Base-by-base conservation (phyloP, 2,888 invertebrate species). In the Artemia sinica region DNA sequence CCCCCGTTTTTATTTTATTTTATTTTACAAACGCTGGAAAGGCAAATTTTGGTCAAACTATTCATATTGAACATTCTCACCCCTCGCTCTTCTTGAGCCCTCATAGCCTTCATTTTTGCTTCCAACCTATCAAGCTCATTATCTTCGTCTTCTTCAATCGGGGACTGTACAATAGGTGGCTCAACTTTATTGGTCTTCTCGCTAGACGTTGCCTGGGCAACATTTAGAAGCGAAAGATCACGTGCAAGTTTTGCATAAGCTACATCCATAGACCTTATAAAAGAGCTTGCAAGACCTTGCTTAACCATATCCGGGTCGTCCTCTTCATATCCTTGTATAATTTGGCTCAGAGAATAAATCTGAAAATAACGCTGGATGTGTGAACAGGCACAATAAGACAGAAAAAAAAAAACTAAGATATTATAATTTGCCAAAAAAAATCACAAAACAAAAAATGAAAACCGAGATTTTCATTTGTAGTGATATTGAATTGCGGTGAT, bases 241-340 rank as follows among this genome's bases (percentile, higher is more conserved):
- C 86, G 79, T 8, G 87, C 86, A 71, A 88, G 79, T 75, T 75
- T 75, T 50, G 91, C 83, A 76, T 91, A 92, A 76, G 93, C 93
- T 9, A 91, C 87, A 77, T 93, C 93, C 91, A 93, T 91, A 76
- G 88, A 88, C 72, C 88, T 86, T 69, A 93, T 91, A 77, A 93
- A 93, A 0, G 92, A 86, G 72, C 85, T 85, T 70, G 84, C 83
- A 2, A 93, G 79, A 0, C 90, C 90, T 65, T 82, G 79, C 9
- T 72, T 70, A 0, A 89, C 89, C n/a, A 83, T 80, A 65, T 90
- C 89, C 0, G 86, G 82, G 77, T 93, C 92, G 75, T 91, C 89
- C 74, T 91, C 90, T 74, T 93, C 92, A 75, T 85, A 92, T 1
- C 74, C 75, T 66, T 72, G 71, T 28, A 67, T 52, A 8, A 71